phyloP scores from a whole-genome alignment of 2,888 invertebrate genomes.

The Cryptocheilus praepositus region DNA sequence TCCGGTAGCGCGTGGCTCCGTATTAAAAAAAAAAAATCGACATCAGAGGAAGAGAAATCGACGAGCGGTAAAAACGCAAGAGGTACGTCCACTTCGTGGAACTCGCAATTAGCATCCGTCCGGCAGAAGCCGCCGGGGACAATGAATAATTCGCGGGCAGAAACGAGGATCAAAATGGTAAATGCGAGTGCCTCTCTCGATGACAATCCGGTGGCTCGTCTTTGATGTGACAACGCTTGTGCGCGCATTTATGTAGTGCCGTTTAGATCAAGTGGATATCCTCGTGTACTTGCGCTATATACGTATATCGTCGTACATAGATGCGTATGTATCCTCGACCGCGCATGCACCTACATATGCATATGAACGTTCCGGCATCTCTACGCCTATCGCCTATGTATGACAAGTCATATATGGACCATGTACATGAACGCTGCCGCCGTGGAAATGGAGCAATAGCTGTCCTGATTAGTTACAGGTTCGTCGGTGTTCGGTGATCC shows the following conservation, averaged over 20 bases:
- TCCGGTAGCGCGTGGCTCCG: too few species aligned
- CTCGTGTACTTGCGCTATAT: constrained; percentile 5
- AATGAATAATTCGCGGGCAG: too few species aligned
- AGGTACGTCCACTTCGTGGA: too few species aligned
- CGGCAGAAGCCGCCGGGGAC: too few species aligned
- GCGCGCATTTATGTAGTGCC: constrained; percentile 1
- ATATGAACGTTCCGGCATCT: too few species aligned
- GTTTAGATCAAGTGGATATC: constrained; percentile 14
- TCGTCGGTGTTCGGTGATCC: constrained; percentile 42
- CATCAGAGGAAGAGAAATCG: too few species aligned
- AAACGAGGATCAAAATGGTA: too few species aligned
- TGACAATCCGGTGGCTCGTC: constrained; percentile 3
- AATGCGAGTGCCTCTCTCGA: neutral
- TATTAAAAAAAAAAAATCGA: too few species aligned
- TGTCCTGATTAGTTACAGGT: constrained; percentile 56
- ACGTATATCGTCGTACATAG: neutral
- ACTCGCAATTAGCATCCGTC: too few species aligned
- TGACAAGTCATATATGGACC: too few species aligned
- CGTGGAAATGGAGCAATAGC: constrained; percentile 52
- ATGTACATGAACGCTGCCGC: constrained; percentile 24
- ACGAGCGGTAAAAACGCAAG: too few species aligned
- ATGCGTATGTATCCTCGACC: neutral
- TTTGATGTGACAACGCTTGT: constrained; percentile 4
- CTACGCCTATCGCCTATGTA: constrained; percentile 14
- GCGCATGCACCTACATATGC: neutral